A percentile compares a stretch with the other conserved stretches of the same genome.
phyloP scores from a whole-genome alignment of 2,888 invertebrate species.

The Antheraea assamensis region DNA sequence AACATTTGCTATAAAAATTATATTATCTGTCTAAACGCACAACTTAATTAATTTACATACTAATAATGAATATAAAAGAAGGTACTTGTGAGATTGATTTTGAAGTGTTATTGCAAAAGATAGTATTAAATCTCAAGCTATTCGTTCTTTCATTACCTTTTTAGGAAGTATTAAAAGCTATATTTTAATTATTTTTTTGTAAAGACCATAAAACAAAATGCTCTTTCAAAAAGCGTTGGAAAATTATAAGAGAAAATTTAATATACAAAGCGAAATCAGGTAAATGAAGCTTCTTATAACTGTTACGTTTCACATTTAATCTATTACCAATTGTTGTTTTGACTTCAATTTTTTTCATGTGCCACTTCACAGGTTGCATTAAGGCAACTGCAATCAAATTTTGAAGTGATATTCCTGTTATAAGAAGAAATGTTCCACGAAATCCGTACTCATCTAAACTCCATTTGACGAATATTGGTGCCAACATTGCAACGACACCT shows the following conservation, averaged over 20 bases:
- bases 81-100: too few relatives aligned
- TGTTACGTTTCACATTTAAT: neutral
- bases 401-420: slow-evolving; percentile 84
- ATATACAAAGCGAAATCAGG: neutral
- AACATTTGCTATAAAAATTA: neutral
- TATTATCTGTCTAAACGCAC: neutral
- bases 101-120: too few relatives aligned
- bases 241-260: neutral
- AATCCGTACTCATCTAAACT: slow-evolving; percentile 83
- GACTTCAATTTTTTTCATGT: slow-evolving; percentile 67
- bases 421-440: slow-evolving; percentile 84
- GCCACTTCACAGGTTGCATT: slow-evolving; percentile 87
- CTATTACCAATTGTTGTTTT: slow-evolving; percentile 31
- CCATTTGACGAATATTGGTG: slow-evolving; percentile 83
- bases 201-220: too few relatives aligned
- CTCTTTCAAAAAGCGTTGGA: too few relatives aligned
- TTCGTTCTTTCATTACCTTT: too few relatives aligned
- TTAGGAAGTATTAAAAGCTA: too few relatives aligned
- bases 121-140: too few relatives aligned
- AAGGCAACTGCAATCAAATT: slow-evolving; percentile 84
- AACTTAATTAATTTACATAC: neutral
- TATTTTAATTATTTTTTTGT: too few relatives aligned
- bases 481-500: slow-evolving; percentile 82
- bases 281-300: neutral
- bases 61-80: neutral